Base-by-base conservation (phyloP, 2,113 vertebrate genomes). In the Myiagra hebetior region DNA sequence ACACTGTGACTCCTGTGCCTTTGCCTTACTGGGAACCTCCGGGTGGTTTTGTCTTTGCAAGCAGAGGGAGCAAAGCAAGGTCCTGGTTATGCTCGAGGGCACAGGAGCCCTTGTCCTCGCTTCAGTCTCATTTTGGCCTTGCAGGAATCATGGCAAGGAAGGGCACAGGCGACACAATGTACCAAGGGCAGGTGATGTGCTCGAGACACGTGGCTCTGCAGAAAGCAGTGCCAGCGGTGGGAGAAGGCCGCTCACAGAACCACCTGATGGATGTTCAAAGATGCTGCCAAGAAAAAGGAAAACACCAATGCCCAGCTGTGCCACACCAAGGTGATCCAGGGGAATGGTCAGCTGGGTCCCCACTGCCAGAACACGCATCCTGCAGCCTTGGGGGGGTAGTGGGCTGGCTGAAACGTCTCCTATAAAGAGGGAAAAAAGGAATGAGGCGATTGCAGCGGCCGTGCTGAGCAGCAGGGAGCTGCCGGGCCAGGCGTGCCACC, bases 381-480 rank as follows among this genome's bases (percentile, higher is more conserved):
- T 76, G 46, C 31, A 11, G 59, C 2, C 3, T 0, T 2, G 2
- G 8, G 9, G 2, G 5, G 26, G 30, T 1, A 13, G 44, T 2
- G 27, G 44, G 41, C 46, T 28, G 10, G 7, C 24, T 70, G 47
- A 75, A 85, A 81, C 0, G 6, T 39, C 68, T 89, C 9, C 1
- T 22, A 47, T 8, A 52, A 85, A 82, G 10, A 15, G 33, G 53
- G 52, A n/a, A 73, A 83, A 85, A 85, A 18, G 17, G 16, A 83
- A 41, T 3, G 41, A 68, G 22, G 63, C 13, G 5, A 47, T 27
- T 44, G 42, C 52, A 85, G 85, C 44, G 6, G 42, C 33, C 0
- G 3, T 1, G 2, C 2, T 21, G 67, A 78, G 65, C 2, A 35
- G 46, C 2, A 9, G 57, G 73, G 88, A 92, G 57, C 70, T 64